Base-by-base conservation (phyloP, 2,888 invertebrate species). In the Amphimallon solstitiale region DNA sequence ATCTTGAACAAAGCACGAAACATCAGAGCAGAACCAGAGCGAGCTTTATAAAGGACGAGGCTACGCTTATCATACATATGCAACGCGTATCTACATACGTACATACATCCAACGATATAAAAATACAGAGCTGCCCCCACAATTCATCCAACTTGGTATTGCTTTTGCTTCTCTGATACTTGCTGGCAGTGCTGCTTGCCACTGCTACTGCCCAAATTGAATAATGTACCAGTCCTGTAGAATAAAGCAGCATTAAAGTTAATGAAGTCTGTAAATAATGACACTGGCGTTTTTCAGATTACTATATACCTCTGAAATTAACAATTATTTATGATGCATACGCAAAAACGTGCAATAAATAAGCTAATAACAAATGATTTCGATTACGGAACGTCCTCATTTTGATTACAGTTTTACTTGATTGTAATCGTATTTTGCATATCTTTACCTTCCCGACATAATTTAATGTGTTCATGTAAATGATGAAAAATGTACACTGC, bases 51-150 rank as follows among this genome's bases (percentile, higher is more conserved):
- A 78, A 77, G 76, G 77, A 77, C 76, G 76, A 75, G 73, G 73
- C 77, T 75, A 73, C 77, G 80, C 79, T 80, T 80, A 80, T 80
- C 80, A 80, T 80, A 78, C 79, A 80, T 80, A 80, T 80, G 80
- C 79, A 80, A 80, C 78, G 78, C 77, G 77, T 80, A 80, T 79
- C 78, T 79, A 78, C 78, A 54, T 54, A 78, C 78, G 76, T 76
- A 76, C 75, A 76, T 76, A 78, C 76, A 77, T 75, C 74, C 76
- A 73, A 21, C 76, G 76, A 78, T 78, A 78, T 78, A 78, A 79
- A 79, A 79, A 78, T 79, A 78, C 75, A 70, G 73, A 72, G 72
- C 71, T 71, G 73, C 75, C 75, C 78, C 72, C 77, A 75, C 78
- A 78, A 77, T 79, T 79, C 78, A 78, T 79, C 72, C 73, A 67